phyloP scores from a whole-genome alignment of 2,888 invertebrate genomes.

The Automeris io region DNA sequence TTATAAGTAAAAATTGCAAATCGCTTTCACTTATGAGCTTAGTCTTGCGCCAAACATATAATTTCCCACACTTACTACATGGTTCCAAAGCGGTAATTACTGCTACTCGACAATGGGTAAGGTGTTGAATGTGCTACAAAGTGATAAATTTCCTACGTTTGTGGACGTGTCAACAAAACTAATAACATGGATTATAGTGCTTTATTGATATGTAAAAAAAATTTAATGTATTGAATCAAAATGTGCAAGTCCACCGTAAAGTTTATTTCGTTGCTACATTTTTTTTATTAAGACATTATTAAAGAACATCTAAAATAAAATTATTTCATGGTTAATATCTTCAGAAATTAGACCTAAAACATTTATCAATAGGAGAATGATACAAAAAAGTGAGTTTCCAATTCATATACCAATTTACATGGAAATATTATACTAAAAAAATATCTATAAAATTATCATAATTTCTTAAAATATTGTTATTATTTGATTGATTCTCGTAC shows the following conservation, averaged over 20 bases:
- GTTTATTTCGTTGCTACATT: background rate
- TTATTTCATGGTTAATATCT: too few species aligned
- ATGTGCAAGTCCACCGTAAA: conserved; percentile 3
- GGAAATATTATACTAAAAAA: too few species aligned
- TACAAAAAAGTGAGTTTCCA: too few species aligned
- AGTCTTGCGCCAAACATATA: conserved; percentile 25
- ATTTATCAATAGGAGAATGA: too few species aligned
- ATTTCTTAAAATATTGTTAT: too few species aligned
- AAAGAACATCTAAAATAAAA: too few species aligned
- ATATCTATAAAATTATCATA: too few species aligned
- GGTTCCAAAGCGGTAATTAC: conserved; percentile 36
- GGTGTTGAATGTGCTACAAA: conserved; percentile 30
- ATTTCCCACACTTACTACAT: conserved; percentile 65
- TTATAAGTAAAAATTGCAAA: too few species aligned
- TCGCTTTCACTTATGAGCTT: conserved; percentile 22
- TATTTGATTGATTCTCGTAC: too few species aligned
- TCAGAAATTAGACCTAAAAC: too few species aligned
- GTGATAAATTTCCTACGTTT: conserved; percentile 51
- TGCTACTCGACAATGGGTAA: conserved; percentile 30
- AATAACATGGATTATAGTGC: conserved; percentile 46
- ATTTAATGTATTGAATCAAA: background rate
- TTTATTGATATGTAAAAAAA: conserved; percentile 11
- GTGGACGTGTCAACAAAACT: conserved; percentile 56
- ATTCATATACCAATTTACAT: too few species aligned
- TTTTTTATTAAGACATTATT: conserved; percentile 13